Percentiles rank a stretch among this genome's conserved stretches.
Evolutionary conservation across 2,797 vertebrate genomes (phyloP).

Genomic region (Apogon talboti): DNA sequence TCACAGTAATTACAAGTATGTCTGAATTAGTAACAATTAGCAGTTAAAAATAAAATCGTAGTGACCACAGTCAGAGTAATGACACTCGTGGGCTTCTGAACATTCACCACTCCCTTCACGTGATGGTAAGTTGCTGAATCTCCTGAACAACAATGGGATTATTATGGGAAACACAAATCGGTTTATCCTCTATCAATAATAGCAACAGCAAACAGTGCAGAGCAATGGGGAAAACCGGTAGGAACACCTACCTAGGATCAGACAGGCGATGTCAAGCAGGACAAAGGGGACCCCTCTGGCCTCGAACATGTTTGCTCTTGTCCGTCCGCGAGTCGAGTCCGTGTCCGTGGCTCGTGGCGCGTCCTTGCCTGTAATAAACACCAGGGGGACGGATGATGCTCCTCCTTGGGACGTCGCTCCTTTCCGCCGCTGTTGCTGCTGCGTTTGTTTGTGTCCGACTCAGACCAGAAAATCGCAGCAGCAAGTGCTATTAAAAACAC

Average conservation of each 20-base stretch:
- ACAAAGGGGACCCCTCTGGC: conserved; percentile 89
- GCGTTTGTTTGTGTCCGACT: no score
- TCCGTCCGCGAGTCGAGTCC: no score
- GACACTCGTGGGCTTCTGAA: no score
- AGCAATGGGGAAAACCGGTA: background rate
- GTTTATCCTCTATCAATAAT: conserved; percentile 13
- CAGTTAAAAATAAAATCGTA: no score
- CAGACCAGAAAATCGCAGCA: no score
- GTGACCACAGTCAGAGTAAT: no score
- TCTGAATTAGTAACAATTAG: no score
- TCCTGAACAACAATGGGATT: conserved; percentile 26
- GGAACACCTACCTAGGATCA: conserved; percentile 89
- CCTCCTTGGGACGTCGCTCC: conserved; percentile 62
- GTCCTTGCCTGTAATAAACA: no score
- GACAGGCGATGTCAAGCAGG: conserved; percentile 90
- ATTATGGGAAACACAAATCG: conserved; percentile 23
- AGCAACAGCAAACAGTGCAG: background rate
- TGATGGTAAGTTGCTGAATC: conserved; percentile 38
- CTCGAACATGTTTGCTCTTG: conserved; percentile 89
- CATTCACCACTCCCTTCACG: conserved; percentile 64
- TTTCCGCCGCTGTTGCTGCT: no score
- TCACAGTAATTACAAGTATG: no score
- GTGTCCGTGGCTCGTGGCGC: conserved; percentile 21
- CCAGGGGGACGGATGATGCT: conserved; percentile 52
- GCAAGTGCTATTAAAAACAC: no score